Base-by-base conservation (phyloP, 1,140 invertebrate genomes). In the Limonius californicus region DNA sequence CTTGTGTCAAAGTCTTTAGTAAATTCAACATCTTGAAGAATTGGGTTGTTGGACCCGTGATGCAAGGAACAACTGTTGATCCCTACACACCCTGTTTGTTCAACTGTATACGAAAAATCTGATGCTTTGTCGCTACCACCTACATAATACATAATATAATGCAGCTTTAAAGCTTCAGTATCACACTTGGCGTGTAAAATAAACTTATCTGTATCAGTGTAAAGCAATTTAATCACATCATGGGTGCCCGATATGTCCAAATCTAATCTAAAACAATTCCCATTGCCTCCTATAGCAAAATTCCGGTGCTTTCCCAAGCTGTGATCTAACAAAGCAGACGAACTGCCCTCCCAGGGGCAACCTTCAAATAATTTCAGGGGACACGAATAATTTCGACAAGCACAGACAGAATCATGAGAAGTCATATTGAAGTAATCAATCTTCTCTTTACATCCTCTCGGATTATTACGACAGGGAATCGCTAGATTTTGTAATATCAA, bases 331-430 rank as follows among this genome's bases (percentile, higher is more conserved):
- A 55, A 16, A 6, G 6, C 7, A 15, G 20, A 2, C 7, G 14
- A 9, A 32, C 27, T 8, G n/a, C 53, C 53, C 15, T 68, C 61
- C 70, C 68, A 70, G 8, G 32, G 18, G 59, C 70, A 71, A 7
- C 56, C 54, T 9, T 23, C 19, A 18, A 65, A 27, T 11, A 58
- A 59, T 43, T 57, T 42, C 59, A 68, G 63, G 7, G 64, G 58
- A 57, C 69, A 70, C n/a, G 12, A 16, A 27, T 32, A 43, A 32
- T 47, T 56, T 21, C 47, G 12, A 12, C 53, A 39, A 19, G 2
- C 12, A 42, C 54, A 57, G 4, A 9, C 50, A 3, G 16, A 15
- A n/a, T 1, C 7, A 20, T 39, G 45, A n/a, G 11, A 11, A 15
- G 39, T 1, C 6, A 61, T 39, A 7, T 30, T 39, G 2, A 21